These are phyloP conservation scores for Pseudobourletiella spinata DNA, from an alignment of 1,140 invertebrate species.

Conservation along the genomic window DNA sequence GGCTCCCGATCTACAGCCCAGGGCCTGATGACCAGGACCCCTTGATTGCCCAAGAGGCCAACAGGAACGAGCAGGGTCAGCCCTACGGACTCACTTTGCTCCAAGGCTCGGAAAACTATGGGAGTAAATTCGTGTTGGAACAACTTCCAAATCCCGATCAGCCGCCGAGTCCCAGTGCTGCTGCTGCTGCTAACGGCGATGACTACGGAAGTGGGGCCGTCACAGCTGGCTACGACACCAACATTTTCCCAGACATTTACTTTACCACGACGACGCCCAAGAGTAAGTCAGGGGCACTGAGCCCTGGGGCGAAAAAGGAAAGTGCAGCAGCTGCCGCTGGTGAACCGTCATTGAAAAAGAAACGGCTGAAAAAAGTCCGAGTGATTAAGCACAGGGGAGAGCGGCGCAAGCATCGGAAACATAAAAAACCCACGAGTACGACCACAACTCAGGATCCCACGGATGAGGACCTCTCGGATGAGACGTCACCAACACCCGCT, in stretches of 20 bases:
- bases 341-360: too few relatives aligned
- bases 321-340: too few relatives aligned
- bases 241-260: constrained; percentile 36
- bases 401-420: not conserved
- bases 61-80: not conserved
- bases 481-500: not conserved
- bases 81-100: constrained; percentile 29
- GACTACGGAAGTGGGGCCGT: not conserved
- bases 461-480: not conserved
- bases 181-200: not conserved
- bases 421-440: constrained; percentile 1
- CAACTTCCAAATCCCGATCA: not conserved
- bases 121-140: constrained; percentile 17
- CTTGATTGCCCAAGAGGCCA: not conserved
- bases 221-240: constrained; percentile 26
- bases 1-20: not conserved
- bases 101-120: constrained; percentile 27
- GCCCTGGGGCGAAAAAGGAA: not conserved
- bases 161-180: not conserved
- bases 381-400: constrained; percentile 5
- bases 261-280: constrained; percentile 32
- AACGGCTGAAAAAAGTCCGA: constrained; percentile 13
- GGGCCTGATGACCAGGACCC: not conserved
- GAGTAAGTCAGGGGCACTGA: not conserved
- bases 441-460: too few relatives aligned